Base-by-base conservation (phyloP, 2,113 vertebrate species). In the Python bivittatus region DNA sequence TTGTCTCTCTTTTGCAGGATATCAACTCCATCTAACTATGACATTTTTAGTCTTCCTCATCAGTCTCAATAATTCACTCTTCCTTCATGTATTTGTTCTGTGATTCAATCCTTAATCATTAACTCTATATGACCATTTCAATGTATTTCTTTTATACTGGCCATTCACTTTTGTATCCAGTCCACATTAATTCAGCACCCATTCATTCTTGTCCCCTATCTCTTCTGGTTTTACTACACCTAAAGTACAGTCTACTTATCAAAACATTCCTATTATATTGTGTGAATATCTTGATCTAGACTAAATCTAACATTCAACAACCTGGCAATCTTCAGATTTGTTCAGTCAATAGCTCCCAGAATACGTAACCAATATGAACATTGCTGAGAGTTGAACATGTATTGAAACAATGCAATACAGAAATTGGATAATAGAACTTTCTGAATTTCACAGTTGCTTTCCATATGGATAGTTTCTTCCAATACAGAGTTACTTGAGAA, bases 401-500 rank as follows among this genome's bases (percentile, higher is more conserved):
- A 44, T 38, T 44, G 15, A 72, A 88, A 57, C 42, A 95, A 92
- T 72, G 84, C 38, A 91, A 93, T 90, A 94, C 93, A 92, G 84
- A 89, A 95, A 92, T 52, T 86, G 86, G 17, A 91, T 93, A 91
- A 94, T 92, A 92, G 93, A 93, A 89, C 33, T 91, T 92, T 86
- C 93, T 90, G 90, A 90, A 90, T 54, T 95, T 91, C 91, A 61
- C 94, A 95, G 94, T 94, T 96, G 93, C 83, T 96, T 94, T 95
- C 91, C 42, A 93, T 91, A 86, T 88, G 85, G 92, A 90, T 92
- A 96, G 92, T 88, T 95, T 88, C 90, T 96, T 86, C 84, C 93
- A 87, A 93, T 94, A 91, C 90, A 84, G 94, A 84, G 91, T 56
- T 94, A 92, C 17, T 79, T 79, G 33, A 42, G 72, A 79, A 7